Base-by-base conservation (phyloP, 2,888 invertebrate genomes). In the Ennomos quercinarius region DNA sequence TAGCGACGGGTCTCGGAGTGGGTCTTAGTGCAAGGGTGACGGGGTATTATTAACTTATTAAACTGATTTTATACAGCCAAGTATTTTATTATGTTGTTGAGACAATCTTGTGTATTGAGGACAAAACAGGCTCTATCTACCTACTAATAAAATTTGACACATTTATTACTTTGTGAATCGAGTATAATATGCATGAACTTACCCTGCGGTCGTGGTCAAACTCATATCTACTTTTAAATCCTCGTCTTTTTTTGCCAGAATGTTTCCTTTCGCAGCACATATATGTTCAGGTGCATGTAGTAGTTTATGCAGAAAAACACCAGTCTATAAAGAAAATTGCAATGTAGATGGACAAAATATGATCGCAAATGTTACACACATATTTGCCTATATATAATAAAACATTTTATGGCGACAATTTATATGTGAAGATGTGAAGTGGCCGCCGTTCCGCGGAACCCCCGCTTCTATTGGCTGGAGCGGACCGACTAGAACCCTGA, bases 401-500 rank as follows among this genome's bases (percentile, higher is more conserved):
- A 55, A 61, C 48, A 56, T 66, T 27, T 62, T 64, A 65, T 57
- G 42, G 41, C 39, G 13, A 64, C 60, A 62, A 66, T 67, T 65
- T 65, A 67, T 66, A 67, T 57, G 64, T 58, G 52, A 55, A 48
- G 49, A 61, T 52, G 46, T 58, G 60, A 56, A 64, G 64, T 63
- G 58, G 60, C 56, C 59, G 49, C 40, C 50, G 57, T 43, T 48
- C 51, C 38, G 61, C 68, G 57, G 49, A 64, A 63, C 50, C 64
- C 63, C 62, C 50, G 53, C 70, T 64, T 63, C 68, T 64, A 72
- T 70, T 68, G 70, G 68, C 71, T 65, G 67, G 70, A 36, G 49
- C 27, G 27, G 27, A 27, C 27, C 27, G 27, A 27, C 27, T 27
- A 27, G 27, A 27, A 27, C 71, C 73, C 74, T 87, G 88, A 92